phyloP scores from a whole-genome alignment of 2,797 vertebrate genomes.

The Myotis planiceps region DNA sequence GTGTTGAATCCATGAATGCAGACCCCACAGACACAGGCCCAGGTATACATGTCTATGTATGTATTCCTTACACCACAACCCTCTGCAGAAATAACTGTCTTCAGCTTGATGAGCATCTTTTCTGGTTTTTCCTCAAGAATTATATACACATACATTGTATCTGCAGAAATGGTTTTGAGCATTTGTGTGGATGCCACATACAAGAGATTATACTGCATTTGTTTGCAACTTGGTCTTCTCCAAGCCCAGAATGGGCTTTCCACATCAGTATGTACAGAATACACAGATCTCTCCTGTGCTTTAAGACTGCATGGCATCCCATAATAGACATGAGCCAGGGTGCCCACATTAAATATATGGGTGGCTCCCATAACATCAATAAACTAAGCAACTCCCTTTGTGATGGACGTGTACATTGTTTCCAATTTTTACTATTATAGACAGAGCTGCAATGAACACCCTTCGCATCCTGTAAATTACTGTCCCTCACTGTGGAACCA shows the following conservation, averaged over 20 bases:
- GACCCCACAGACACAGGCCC: not conserved
- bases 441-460: not conserved
- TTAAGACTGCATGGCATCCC: not conserved
- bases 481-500: fast-evolving
- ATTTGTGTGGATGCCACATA: not conserved
- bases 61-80: not conserved
- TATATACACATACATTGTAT: not conserved
- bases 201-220: not conserved
- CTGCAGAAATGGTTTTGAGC: not conserved
- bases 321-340: not conserved
- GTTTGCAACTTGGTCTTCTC: not conserved
- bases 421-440: not conserved
- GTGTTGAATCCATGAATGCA: not conserved
- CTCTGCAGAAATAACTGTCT: not conserved
- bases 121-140: not conserved
- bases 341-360: not conserved
- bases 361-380: not conserved
- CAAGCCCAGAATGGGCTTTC: not conserved
- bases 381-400: not conserved
- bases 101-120: not conserved
- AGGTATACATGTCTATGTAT: fast-evolving
- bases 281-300: not conserved
- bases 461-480: no score
- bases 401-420: not conserved
- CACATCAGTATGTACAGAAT: not conserved